A percentile compares a stretch with the other conserved stretches of the same genome.
phyloP scores from a whole-genome alignment of 2,797 vertebrate genomes.

The Gobio occitaniae region DNA sequence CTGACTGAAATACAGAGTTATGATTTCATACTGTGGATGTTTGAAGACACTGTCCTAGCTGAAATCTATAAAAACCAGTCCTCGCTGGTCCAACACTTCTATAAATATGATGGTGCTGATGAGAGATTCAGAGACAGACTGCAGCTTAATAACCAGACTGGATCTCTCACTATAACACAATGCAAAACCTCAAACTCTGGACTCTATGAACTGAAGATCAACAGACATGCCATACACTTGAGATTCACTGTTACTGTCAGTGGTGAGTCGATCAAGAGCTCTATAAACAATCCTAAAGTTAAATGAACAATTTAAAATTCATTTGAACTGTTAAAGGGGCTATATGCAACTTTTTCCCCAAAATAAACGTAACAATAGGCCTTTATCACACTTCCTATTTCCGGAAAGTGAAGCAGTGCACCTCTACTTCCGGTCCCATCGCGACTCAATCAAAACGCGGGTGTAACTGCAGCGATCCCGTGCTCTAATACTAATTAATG shows the following conservation, averaged over 20 bases:
- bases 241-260: neutral
- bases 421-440: too few species aligned
- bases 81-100: neutral
- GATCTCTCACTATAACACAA: neutral
- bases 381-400: too few species aligned
- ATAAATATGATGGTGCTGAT: neutral
- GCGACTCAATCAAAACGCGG: too few species aligned
- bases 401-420: too few species aligned
- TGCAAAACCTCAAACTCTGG: neutral
- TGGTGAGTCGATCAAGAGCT: neutral
- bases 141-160: neutral
- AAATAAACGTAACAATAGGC: too few species aligned
- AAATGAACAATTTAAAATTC: neutral
- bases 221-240: neutral
- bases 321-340: neutral
- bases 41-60: neutral
- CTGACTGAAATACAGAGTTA: neutral
- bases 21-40: neutral
- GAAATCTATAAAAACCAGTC: neutral
- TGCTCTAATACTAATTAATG: too few species aligned
- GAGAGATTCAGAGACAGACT: neutral
- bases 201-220: neutral
- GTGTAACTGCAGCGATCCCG: too few species aligned
- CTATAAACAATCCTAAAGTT: neutral
- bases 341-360: too few species aligned